phyloP scores from a whole-genome alignment of 2,888 invertebrate genomes.

The Tiliacea aurago region DNA sequence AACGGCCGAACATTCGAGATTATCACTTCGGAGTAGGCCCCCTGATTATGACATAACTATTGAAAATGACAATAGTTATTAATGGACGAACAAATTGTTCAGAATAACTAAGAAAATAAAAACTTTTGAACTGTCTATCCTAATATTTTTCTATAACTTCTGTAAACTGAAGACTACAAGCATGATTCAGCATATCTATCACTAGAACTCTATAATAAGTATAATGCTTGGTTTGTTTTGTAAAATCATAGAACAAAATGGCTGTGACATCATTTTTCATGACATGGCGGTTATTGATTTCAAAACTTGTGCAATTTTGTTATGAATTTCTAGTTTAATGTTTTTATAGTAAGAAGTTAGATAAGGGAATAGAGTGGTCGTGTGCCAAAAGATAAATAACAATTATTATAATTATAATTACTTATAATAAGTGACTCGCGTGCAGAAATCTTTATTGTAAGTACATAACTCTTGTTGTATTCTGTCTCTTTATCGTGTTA shows the following conservation, averaged over 20 bases:
- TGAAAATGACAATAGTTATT: not conserved
- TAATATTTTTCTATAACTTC: not conserved
- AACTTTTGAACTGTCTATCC: not conserved
- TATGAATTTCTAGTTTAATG: conserved; percentile 35
- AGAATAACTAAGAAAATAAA: not conserved
- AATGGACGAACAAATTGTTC: not conserved
- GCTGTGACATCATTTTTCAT: conserved; percentile 39
- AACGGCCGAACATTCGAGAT: too few species aligned
- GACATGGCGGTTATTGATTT: conserved; percentile 41
- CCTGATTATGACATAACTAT: not conserved
- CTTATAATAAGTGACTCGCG: conserved; percentile 27
- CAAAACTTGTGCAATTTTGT: conserved; percentile 45
- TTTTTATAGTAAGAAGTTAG: conserved; percentile 7
- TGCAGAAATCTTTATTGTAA: conserved; percentile 14
- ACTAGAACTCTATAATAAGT: not conserved
- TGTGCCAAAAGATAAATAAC: conserved; percentile 26
- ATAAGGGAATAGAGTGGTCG: conserved; percentile 18
- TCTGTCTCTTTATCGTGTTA: conserved; percentile 10
- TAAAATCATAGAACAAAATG: conserved; percentile 26
- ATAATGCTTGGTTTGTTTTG: conserved; percentile 5
- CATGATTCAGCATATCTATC: conserved; percentile 36
- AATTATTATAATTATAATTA: not conserved
- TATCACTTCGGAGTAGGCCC: too few species aligned
- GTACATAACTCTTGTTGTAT: not conserved
- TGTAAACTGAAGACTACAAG: conserved; percentile 4